These are phyloP conservation scores for Plusia festucae DNA, from an alignment of 2,888 invertebrate species.

Conservation along the genomic window DNA sequence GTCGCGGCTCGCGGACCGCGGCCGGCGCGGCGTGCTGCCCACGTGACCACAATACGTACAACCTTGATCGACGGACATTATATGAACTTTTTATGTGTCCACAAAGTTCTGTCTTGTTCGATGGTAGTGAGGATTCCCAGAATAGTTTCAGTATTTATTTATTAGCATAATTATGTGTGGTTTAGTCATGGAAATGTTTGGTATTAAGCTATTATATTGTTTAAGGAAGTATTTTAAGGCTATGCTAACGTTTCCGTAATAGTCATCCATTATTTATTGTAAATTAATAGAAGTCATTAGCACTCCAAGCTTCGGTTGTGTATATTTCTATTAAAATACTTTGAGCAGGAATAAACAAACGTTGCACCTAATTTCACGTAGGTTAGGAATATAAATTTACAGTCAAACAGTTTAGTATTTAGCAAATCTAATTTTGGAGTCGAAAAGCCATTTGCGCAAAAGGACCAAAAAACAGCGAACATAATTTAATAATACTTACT, in stretches of 20 bases:
- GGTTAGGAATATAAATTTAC: background rate
- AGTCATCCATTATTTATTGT: too few species aligned
- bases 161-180: conserved; percentile 3
- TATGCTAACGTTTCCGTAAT: background rate
- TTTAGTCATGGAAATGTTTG: conserved; percentile 16
- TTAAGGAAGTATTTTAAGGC: background rate
- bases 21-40: conserved; percentile 55
- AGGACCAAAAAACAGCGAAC: conserved; percentile 17
- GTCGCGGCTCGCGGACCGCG: conserved; percentile 25
- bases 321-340: too few species aligned
- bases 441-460: background rate
- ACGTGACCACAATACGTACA: conserved; percentile 54
- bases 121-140: conserved; percentile 27
- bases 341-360: background rate
- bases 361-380: background rate
- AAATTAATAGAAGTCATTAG: too few species aligned
- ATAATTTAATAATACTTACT: conserved; percentile 40
- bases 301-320: too few species aligned
- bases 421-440: background rate
- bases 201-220: conserved; percentile 7
- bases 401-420: conserved; percentile 1
- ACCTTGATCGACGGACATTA: conserved; percentile 58
- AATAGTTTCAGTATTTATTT: too few species aligned
- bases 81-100: conserved; percentile 56
- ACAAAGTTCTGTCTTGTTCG: conserved; percentile 47